Base-by-base conservation (phyloP, 2,797 vertebrate genomes). In the Crenuchus spilurus region DNA sequence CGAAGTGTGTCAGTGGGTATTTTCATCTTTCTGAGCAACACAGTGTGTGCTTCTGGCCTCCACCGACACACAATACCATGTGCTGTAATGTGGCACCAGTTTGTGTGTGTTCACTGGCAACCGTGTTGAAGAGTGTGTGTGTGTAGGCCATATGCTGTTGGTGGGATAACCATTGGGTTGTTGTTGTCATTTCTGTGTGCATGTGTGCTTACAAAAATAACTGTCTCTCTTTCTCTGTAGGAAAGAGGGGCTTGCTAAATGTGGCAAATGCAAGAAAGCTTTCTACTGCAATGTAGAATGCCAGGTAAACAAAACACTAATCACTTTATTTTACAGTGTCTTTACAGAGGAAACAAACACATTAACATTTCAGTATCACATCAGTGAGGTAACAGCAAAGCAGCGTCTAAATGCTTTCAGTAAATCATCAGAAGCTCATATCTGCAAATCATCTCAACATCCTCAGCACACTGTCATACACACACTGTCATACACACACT, bases 261-360 rank as follows among this genome's bases (percentile, higher is more conserved):
- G 98, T 81, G 97, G 97, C 81, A 96, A 96, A 75, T 99, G 97
- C 88, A 99, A 95, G 84, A 96, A 97, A 88, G 96, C 96, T 4
- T 96, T 94, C 81, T 99, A 99, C 90, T 99, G 97, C 93, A 87
- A 96, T 71, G 94, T 86, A 52, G 94, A 94, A 61, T 99, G 97
- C 78, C 97, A 99, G 96, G 97, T 99, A 93, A 71, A n/a, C n/a
- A n/a, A n/a, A n/a, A n/a, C n/a, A n/a, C n/a, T n/a, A n/a, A n/a
- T n/a, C n/a, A n/a, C n/a, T n/a, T n/a, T n/a, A n/a, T n/a, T n/a
- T n/a, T n/a, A n/a, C n/a, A n/a, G n/a, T n/a, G n/a, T n/a, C n/a
- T n/a, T n/a, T n/a, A n/a, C n/a, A n/a, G n/a, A n/a, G n/a, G n/a
- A n/a, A n/a, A n/a, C n/a, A n/a, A n/a, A n/a, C n/a, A n/a, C n/a